Conservation (phyloP, 2,113 vertebrate species). For the Philantomba maxwellii region DNA sequence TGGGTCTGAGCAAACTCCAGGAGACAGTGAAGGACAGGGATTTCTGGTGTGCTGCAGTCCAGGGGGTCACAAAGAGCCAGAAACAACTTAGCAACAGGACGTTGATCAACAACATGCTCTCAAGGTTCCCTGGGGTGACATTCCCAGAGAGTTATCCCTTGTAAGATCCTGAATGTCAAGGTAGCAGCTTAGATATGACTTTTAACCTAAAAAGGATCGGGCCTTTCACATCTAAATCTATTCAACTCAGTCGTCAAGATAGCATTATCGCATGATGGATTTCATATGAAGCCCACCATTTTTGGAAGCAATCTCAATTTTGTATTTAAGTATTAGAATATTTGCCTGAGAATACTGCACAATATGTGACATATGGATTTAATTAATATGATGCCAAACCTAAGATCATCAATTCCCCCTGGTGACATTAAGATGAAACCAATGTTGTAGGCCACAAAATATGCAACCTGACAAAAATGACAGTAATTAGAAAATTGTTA, state of each 20-base stretch:
- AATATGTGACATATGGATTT: slow-evolving; percentile 59
- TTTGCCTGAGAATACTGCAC: neutral
- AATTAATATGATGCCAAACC: slow-evolving; percentile 67
- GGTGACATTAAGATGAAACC: slow-evolving; percentile 37
- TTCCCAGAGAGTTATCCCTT: neutral
- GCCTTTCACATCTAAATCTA: neutral
- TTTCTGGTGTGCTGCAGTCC: neutral
- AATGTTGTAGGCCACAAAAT: slow-evolving; percentile 42
- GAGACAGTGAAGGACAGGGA: neutral
- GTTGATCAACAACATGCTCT: neutral
- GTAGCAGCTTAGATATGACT: neutral
- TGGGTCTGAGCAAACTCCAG: neutral
- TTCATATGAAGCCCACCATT: neutral
- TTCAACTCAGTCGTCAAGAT: neutral
- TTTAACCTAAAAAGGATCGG: neutral
- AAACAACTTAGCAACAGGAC: neutral
- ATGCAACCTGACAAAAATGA: slow-evolving; percentile 33
- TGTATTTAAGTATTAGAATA: neutral
- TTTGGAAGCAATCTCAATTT: neutral
- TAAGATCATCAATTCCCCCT: slow-evolving; percentile 58
- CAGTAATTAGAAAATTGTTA: slow-evolving; percentile 57
- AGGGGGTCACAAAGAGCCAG: neutral
- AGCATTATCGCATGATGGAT: neutral
- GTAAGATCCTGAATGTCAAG: neutral
- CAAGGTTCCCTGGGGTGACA: neutral